Base-by-base conservation (phyloP, 2,113 vertebrate genomes). In the Dinomys branickii region DNA sequence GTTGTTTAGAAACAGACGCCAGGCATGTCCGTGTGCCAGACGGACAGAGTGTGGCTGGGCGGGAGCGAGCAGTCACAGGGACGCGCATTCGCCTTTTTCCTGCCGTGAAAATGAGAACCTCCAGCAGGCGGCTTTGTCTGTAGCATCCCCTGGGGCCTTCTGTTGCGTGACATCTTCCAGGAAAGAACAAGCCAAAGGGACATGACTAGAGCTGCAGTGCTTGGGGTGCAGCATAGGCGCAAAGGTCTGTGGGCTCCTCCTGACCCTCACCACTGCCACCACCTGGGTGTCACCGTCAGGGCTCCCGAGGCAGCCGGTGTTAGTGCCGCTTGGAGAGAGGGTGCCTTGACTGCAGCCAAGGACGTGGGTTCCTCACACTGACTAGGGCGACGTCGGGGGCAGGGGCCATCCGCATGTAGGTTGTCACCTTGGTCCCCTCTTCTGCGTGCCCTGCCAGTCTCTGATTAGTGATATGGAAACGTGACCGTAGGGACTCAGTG, bases 11-110 rank as follows among this genome's bases (percentile, higher is more conserved):
- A 84, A 19, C 16, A 77, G 89, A 54, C 7, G 0, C 1, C 65
- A 33, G 41, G 26, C 54, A 10, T 28, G 7, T 7, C 9, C 3
- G 1, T 20, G 0, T 17, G 0, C 17, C 26, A 20, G 50, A 19
- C 17, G n/a, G 56, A 12, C 41, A 59, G 61, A 71, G 58, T 9
- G 8, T 7, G 16, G 28, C 0, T 4, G 52, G 69, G 73, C 20
- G 1, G 30, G 56, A 88, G 24, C 4, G 1, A 1, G 56, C 54
- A 47, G n/a, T 44, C 80, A 8, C 0, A 0, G 35, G 7, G 63
- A 30, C 54, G 20, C 1, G 28, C 19, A 0, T 10, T 71, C 47
- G 33, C 12, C 78, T 38, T 63, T 88, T 38, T 75, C 30, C 59
- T 59, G 20, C 69, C 38, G 1, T 83, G 33, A 50, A 35, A 33